Percentiles rank a stretch among this genome's conserved stretches.
phyloP scores from a whole-genome alignment of 2,888 invertebrate species.

The Parasteatoda lunata region DNA sequence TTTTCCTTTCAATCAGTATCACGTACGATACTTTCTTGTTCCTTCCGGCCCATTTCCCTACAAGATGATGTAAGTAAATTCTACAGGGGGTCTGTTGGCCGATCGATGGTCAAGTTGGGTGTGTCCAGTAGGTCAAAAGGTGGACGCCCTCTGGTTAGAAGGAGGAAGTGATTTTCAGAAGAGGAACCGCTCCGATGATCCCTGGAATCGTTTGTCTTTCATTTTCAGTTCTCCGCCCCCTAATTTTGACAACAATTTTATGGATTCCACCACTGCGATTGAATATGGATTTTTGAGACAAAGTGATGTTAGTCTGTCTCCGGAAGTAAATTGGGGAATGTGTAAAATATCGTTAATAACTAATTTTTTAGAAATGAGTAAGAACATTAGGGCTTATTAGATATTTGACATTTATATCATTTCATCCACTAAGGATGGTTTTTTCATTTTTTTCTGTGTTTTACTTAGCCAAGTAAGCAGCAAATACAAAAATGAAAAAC shows the following conservation, averaged over 20 bases:
- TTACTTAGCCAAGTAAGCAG: no score
- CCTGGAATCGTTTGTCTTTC: conserved; percentile 32
- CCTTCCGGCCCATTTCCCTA: conserved; percentile 45
- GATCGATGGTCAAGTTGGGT: conserved; percentile 48
- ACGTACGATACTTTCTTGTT: background rate
- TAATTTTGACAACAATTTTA: conserved; percentile 1
- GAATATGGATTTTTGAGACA: background rate
- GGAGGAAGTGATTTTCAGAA: conserved; percentile 60
- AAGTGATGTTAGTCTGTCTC: background rate
- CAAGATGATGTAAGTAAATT: background rate
- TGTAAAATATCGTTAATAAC: background rate
- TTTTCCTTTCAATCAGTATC: background rate
- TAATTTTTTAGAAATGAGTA: no score
- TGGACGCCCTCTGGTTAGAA: conserved; percentile 49
- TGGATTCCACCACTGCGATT: background rate
- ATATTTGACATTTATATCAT: no score
- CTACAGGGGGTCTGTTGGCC: conserved; percentile 8
- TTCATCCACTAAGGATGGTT: no score
- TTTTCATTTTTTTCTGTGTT: no score
- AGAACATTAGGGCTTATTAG: no score
- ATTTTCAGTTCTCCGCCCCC: background rate
- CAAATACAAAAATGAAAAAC: no score
- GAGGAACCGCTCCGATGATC: conserved; percentile 30
- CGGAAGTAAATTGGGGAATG: background rate
- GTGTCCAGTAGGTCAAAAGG: conserved; percentile 67